phyloP scores from a whole-genome alignment of 2,113 vertebrate genomes.

The Campylomormyrus tamandua region DNA sequence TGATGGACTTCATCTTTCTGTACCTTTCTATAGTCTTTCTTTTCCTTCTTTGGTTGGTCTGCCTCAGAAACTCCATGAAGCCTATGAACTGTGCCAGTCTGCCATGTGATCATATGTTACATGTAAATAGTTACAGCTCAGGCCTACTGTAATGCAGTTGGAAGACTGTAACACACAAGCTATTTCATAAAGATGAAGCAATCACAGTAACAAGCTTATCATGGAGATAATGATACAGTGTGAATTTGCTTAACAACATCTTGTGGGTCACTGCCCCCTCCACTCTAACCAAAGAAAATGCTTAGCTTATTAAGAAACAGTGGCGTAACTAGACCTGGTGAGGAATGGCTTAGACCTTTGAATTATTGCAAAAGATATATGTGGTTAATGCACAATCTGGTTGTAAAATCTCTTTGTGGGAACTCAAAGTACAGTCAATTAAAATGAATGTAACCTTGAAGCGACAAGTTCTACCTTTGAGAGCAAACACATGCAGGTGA shows the following conservation, averaged over 20 bases:
- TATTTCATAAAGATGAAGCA: neutral
- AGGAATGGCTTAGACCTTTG: neutral
- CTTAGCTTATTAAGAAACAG: neutral
- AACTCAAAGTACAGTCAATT: neutral
- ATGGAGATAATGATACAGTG: neutral
- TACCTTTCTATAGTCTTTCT: neutral
- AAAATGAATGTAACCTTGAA: neutral
- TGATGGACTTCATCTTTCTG: neutral
- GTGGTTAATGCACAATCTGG: neutral
- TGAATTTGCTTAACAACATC: neutral
- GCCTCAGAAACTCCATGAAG: neutral
- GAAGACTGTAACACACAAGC: neutral
- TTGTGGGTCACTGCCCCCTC: neutral
- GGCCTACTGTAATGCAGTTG: neutral
- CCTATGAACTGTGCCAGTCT: neutral
- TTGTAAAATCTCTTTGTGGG: neutral
- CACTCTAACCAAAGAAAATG: neutral
- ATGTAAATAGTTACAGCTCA: neutral
- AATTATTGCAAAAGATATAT: neutral
- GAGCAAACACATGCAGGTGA: neutral
- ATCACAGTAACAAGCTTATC: neutral
- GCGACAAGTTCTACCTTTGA: neutral
- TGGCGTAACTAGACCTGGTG: neutral
- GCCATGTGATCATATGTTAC: neutral
- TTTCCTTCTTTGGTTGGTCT: neutral